Conservation (phyloP, 2,888 invertebrate genomes). For the Caenorhabditis sinica region DNA sequence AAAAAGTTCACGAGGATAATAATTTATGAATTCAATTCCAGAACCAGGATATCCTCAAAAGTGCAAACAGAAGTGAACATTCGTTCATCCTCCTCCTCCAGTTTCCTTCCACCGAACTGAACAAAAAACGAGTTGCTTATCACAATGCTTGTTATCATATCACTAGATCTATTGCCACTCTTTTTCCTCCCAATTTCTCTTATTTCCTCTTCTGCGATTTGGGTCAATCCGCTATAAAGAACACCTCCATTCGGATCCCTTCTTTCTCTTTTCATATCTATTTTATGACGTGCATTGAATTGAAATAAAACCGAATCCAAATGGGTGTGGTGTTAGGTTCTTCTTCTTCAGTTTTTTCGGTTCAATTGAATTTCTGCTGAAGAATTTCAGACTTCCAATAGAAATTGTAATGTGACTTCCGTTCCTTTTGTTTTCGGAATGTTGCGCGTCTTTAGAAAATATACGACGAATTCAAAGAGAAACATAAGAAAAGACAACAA, state of each 20-base stretch:
- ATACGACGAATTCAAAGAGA: conserved; percentile 22
- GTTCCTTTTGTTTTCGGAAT: conserved; percentile 43
- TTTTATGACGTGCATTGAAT: conserved; percentile 29
- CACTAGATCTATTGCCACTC: conserved; percentile 20
- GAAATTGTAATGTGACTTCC: conserved; percentile 33
- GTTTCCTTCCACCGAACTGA: background rate
- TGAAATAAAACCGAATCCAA: conserved; percentile 32
- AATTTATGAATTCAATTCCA: background rate
- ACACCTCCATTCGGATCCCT: conserved; percentile 32
- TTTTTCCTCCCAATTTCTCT: conserved; percentile 22
- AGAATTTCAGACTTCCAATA: conserved; percentile 32
- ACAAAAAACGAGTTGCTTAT: conserved; percentile 51
- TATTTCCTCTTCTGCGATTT: conserved; percentile 41
- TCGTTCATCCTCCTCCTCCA: conserved; percentile 12
- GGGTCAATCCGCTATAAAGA: conserved; percentile 59
- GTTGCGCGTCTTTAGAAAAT: conserved; percentile 20
- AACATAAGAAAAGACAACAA: conserved; percentile 32
- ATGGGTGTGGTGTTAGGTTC: conserved; percentile 48
- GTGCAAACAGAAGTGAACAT: conserved; percentile 25
- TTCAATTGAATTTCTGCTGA: conserved; percentile 19
- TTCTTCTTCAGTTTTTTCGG: background rate
- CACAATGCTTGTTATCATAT: conserved; percentile 48
- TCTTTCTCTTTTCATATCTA: conserved; percentile 3
- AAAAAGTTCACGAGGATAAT: conserved; percentile 23
- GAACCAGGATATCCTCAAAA: conserved; percentile 7